A percentile compares a stretch with the other conserved stretches of the same genome.
Evolutionary conservation across 1,140 invertebrate species (phyloP).

Genomic region (Trichogramma pretiosum): DNA sequence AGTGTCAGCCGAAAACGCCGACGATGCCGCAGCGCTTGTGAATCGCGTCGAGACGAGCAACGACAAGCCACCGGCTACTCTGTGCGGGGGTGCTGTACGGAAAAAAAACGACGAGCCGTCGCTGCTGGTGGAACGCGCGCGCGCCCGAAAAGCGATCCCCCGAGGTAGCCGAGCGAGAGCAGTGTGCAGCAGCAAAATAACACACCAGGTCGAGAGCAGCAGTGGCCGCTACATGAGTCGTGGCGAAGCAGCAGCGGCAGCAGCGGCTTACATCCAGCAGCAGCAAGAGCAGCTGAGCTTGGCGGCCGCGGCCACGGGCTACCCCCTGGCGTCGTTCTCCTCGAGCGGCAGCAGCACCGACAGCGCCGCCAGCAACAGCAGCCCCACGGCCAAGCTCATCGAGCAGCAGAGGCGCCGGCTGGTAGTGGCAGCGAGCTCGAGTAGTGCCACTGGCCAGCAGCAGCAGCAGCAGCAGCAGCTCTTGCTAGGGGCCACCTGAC

Average conservation of each 20-base stretch:
- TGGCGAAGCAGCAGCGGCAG: not conserved
- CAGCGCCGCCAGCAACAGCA: not conserved
- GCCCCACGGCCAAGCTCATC: not conserved
- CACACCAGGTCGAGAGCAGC: not conserved
- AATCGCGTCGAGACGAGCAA: too few relatives aligned
- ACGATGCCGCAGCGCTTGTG: too few relatives aligned
- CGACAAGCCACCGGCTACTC: too few relatives aligned
- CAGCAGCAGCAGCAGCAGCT: not conserved
- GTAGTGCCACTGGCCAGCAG: not conserved
- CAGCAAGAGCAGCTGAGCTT: conserved; percentile 12
- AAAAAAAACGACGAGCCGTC: not conserved
- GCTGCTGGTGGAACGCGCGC: conserved; percentile 16
- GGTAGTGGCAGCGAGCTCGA: not conserved
- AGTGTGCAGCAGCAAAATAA: conserved; percentile 20
- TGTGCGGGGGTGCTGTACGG: not conserved
- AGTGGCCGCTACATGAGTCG: conserved; percentile 25
- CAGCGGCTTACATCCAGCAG: conserved; percentile 20
- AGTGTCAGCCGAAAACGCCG: too few relatives aligned
- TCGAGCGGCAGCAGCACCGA: conserved; percentile 7
- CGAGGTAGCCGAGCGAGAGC: conserved; percentile 13
- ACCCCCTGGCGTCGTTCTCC: conserved; percentile 7
- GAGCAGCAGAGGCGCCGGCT: not conserved
- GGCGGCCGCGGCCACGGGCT: conserved; percentile 1
- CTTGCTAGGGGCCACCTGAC: not conserved
- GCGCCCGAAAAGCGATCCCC: conserved; percentile 10